Evolutionary conservation across 1,140 invertebrate genomes (phyloP), one percentile per base, ranked within the genome.

Genomic region (Lordiphosa mommai): DNA sequence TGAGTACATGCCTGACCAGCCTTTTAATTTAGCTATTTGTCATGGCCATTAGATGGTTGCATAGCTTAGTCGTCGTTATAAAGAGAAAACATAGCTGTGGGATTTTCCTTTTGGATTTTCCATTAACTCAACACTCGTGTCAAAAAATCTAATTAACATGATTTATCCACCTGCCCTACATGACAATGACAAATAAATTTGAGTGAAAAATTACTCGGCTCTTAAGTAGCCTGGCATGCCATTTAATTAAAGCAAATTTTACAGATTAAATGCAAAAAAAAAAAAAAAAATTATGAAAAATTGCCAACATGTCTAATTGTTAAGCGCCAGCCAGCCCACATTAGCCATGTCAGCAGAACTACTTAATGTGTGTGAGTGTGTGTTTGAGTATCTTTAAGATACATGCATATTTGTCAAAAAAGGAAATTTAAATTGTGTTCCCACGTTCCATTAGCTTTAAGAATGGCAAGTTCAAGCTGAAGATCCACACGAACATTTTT

Each of bases 171-270:
- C 32, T 52, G 58, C 43, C 27, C 72, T 46, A 67, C 74, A 82
- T 76, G 76, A 82, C 64, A 60, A 82, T 76, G 76, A 76, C 58
- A 82, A 67, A 80, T 84, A 80, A 80, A 84, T 80, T 82, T 71
- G 17, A 43, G 50, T 61, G 58, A 82, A 68, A 76, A 68, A 63
- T 72, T 53, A 51, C 66, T 38, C 37, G 59, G 56, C 47, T 58
- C 61, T 70, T 82, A 82, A 80, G 76, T 80, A 74, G 40, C 56
- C 60, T 58, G 53, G 69, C 67, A 55, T 67, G 76, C 47, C 60
- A 80, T 80, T 84, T 27, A 80, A 84, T 84, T 76, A 84, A 84
- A 65, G 57, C 64, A 74, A 74, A 80, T 57, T 73, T 73, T 47
- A 57, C 16, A 30, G 23, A 10, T 20, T 40, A 53, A 40, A 49